Percentiles rank a stretch among this genome's conserved stretches.
phyloP scores from a whole-genome alignment of 2,888 invertebrate species.

The Drosophila colorata region DNA sequence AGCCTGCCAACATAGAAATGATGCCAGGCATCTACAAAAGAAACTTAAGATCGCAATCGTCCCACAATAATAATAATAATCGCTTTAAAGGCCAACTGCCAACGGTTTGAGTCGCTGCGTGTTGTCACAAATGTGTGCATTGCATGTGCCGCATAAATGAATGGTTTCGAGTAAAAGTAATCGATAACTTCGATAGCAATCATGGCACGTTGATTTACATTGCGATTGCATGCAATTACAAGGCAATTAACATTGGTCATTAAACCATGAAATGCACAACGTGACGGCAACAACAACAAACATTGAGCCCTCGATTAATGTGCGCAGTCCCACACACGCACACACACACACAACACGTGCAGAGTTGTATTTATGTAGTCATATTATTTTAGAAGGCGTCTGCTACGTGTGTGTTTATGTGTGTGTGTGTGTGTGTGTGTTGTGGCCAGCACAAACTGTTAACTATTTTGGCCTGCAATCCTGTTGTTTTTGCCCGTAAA shows the following conservation, averaged over 20 bases:
- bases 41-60: slow-evolving; percentile 4
- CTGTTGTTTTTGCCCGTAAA: slow-evolving; percentile 45
- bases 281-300: slow-evolving; percentile 54
- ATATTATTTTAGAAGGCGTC: slow-evolving; percentile 29
- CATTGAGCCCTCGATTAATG: slow-evolving; percentile 49
- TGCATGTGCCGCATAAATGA: slow-evolving; percentile 34
- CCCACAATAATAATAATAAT: too few species aligned
- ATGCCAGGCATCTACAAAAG: not conserved
- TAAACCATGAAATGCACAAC: slow-evolving; percentile 66
- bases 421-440: not conserved
- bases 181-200: slow-evolving; percentile 45
- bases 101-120: slow-evolving; percentile 1
- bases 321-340: slow-evolving; percentile 13
- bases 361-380: slow-evolving; percentile 25
- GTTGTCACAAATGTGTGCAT: slow-evolving; percentile 11
- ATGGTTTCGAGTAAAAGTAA: slow-evolving; percentile 3
- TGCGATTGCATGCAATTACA: slow-evolving; percentile 69
- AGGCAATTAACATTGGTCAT: slow-evolving; percentile 76
- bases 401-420: not conserved
- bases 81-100: not conserved
- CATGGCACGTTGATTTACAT: slow-evolving; percentile 33
- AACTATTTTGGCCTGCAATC: slow-evolving; percentile 28
- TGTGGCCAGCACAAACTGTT: slow-evolving; percentile 51
- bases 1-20: not conserved
- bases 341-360: slow-evolving; percentile 7